Conservation (phyloP, 2,797 vertebrate species). For the Lagorchestes hirsutus region DNA sequence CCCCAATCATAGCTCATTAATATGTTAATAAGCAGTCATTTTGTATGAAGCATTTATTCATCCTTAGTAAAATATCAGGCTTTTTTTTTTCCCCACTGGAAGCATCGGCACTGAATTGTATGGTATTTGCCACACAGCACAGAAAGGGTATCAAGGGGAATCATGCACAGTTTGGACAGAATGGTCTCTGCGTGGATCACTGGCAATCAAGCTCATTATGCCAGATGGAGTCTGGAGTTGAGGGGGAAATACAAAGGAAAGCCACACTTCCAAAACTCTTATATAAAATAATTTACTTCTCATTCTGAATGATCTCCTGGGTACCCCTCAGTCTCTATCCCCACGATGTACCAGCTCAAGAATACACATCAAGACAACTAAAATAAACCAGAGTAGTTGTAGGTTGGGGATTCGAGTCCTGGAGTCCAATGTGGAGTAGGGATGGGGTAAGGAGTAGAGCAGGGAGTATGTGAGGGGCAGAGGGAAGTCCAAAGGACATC, state of each 20-base stretch:
- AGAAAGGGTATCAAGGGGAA: not conserved
- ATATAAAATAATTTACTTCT: constrained; percentile 76
- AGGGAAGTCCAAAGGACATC: not conserved
- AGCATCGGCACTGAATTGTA: constrained; percentile 38
- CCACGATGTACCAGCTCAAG: constrained; percentile 24
- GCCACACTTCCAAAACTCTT: constrained; percentile 59
- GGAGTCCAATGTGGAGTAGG: constrained; percentile 18
- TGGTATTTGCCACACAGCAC: constrained; percentile 9
- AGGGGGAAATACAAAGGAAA: constrained; percentile 31
- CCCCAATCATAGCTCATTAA: constrained; percentile 49
- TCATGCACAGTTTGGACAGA: constrained; percentile 23
- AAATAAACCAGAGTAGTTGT: not conserved
- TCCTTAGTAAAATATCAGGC: constrained; percentile 67
- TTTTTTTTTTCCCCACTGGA: constrained; percentile 44
- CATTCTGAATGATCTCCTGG: constrained; percentile 44
- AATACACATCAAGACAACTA: not conserved
- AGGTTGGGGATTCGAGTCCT: not conserved
- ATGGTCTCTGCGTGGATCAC: not conserved
- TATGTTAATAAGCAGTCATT: constrained; percentile 70
- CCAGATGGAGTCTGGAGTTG: not conserved
- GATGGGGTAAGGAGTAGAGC: not conserved
- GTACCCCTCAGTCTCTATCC: not conserved
- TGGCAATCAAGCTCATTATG: not conserved
- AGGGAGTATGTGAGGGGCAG: not conserved
- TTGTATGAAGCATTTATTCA: constrained; percentile 78